Evolutionary conservation across 1,140 invertebrate genomes (phyloP).

Genomic region (Drosophila lacertosa): DNA sequence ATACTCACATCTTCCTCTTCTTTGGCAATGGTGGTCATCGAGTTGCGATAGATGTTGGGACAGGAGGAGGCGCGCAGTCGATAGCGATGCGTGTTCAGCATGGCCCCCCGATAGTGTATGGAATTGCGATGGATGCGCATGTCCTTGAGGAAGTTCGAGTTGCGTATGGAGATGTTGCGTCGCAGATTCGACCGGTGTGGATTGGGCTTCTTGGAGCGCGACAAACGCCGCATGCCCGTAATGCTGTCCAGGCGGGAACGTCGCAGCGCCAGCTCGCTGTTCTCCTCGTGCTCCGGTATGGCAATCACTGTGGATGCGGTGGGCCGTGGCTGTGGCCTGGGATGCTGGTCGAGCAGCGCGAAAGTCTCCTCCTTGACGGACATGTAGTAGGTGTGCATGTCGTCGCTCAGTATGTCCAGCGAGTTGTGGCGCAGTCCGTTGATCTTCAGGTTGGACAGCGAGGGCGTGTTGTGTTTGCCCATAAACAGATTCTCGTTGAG

Average conservation of each 20-base stretch:
- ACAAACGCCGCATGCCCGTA: slow-evolving; percentile 70
- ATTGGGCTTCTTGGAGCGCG: slow-evolving; percentile 72
- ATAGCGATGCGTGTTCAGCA: slow-evolving; percentile 92
- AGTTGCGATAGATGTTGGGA: slow-evolving; percentile 95
- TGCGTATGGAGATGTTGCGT: slow-evolving; percentile 72
- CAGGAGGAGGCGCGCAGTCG: slow-evolving; percentile 93
- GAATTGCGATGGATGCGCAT: slow-evolving; percentile 91
- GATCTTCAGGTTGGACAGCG: slow-evolving; percentile 58
- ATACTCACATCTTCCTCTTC: slow-evolving; percentile 87
- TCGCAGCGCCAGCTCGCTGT: slow-evolving; percentile 54
- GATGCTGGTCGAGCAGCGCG: slow-evolving; percentile 57
- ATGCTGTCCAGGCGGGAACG: slow-evolving; percentile 72
- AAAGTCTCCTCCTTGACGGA: slow-evolving; percentile 64
- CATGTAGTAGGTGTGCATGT: slow-evolving; percentile 69
- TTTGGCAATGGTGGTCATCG: slow-evolving; percentile 93
- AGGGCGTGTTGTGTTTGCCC: slow-evolving; percentile 51
- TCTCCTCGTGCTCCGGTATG: slow-evolving; percentile 60
- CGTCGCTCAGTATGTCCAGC: slow-evolving; percentile 73
- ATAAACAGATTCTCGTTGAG: slow-evolving; percentile 77
- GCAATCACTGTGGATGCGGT: slow-evolving; percentile 56
- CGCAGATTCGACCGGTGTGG: slow-evolving; percentile 72
- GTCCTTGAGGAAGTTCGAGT: slow-evolving; percentile 90
- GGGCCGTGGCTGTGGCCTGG: slow-evolving; percentile 17
- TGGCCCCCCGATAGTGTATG: slow-evolving; percentile 91
- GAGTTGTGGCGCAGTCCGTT: slow-evolving; percentile 77